Conservation (phyloP, 1,140 invertebrate species). For the Batillaria attramentaria region DNA sequence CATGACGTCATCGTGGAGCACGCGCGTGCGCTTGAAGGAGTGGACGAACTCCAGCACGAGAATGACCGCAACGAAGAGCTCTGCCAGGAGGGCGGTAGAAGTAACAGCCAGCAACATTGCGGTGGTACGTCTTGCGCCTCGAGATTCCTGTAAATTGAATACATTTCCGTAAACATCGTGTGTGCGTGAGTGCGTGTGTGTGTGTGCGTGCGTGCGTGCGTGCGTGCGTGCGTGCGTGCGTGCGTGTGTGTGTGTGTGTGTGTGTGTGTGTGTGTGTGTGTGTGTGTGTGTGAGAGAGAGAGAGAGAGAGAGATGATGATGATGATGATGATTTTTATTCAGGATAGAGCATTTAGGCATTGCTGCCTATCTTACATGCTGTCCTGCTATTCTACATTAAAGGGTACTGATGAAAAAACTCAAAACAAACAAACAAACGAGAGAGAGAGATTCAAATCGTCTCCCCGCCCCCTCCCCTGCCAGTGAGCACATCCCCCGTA, state of each 20-base stretch:
- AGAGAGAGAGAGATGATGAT: background rate
- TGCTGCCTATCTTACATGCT: no score
- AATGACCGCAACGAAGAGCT: background rate
- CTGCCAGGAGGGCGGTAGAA: constrained; percentile 1
- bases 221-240: background rate
- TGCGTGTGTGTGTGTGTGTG: background rate
- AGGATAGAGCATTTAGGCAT: no score
- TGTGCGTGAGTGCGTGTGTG: background rate
- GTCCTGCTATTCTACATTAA: no score
- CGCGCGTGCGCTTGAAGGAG: no score
- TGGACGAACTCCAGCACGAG: background rate
- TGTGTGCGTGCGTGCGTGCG: background rate
- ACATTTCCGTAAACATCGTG: background rate
- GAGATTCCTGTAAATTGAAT: background rate
- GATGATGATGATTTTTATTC: no score
- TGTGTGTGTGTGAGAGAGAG: background rate
- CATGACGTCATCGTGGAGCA: background rate
- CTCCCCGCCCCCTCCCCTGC: no score
- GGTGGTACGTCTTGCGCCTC: background rate
- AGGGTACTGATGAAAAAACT: no score
- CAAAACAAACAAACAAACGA: no score
- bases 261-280: background rate
- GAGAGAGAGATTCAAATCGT: no score
- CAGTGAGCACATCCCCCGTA: no score
- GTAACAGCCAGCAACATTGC: constrained; percentile 14